These are phyloP conservation scores for Chirona hameri DNA, from an alignment of 2,888 invertebrate species.

Conservation along the genomic window DNA sequence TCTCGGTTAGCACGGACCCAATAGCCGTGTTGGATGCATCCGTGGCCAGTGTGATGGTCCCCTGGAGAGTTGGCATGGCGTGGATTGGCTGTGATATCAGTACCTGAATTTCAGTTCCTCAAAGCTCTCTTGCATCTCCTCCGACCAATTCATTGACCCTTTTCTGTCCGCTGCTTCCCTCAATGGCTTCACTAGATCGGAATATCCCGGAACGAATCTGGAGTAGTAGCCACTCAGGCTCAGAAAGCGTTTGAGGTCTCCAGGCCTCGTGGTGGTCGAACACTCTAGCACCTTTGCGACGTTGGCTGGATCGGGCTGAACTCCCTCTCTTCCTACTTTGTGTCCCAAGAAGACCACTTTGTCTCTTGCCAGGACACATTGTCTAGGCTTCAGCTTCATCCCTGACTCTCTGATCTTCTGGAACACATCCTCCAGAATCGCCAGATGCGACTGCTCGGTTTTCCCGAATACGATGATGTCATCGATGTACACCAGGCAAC, in stretches of 20 bases:
- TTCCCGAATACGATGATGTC: background rate
- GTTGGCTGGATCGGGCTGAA: background rate
- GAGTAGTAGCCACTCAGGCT: background rate
- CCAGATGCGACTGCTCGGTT: background rate
- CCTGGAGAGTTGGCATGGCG: background rate
- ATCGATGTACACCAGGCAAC: background rate
- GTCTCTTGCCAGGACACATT: background rate
- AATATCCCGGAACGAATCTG: too few species aligned
- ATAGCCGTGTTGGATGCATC: background rate
- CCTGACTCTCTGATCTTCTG: background rate
- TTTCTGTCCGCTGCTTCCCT: too few species aligned
- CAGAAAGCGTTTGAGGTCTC: background rate
- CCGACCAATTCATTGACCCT: too few species aligned
- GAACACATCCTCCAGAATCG: background rate
- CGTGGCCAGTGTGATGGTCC: background rate
- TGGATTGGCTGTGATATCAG: background rate
- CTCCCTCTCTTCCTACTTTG: background rate
- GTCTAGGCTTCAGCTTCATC: background rate
- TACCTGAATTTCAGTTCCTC: too few species aligned
- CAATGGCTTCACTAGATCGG: too few species aligned
- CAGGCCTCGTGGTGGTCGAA: background rate
- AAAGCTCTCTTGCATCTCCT: too few species aligned
- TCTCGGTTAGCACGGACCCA: background rate
- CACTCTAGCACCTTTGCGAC: background rate
- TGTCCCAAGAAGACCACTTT: background rate